These are phyloP conservation scores for Sorex maritimensis DNA, from an alignment of 2,797 vertebrate species.

Conservation along the genomic window DNA sequence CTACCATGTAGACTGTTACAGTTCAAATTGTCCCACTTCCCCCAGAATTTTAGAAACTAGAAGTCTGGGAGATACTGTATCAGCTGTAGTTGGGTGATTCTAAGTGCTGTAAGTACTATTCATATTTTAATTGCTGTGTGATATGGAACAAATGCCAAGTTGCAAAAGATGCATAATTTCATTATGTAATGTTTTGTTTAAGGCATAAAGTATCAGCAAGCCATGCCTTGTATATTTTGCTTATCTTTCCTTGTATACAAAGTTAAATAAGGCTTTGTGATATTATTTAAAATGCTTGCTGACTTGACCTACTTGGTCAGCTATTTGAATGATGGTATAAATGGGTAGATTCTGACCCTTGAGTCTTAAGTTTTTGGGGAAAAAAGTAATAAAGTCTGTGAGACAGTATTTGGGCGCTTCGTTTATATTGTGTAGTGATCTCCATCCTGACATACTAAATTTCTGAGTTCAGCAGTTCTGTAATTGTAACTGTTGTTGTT, in stretches of 20 bases:
- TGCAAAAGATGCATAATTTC: conserved; percentile 51
- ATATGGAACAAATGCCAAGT: conserved; percentile 46
- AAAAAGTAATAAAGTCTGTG: conserved; percentile 33
- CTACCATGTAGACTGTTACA: conserved; percentile 84
- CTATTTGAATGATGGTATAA: conserved; percentile 24
- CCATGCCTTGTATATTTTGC: conserved; percentile 41
- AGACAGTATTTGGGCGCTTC: conserved; percentile 53
- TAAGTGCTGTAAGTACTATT: conserved; percentile 23
- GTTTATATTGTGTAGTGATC: conserved; percentile 72
- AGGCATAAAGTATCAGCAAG: conserved; percentile 47
- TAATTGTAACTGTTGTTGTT: conserved; percentile 84
- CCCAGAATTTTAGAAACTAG: conserved; percentile 83
- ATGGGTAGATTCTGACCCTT: conserved; percentile 8
- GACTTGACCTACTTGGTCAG: conserved; percentile 26
- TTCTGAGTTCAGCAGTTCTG: conserved; percentile 72
- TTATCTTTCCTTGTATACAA: conserved; percentile 50
- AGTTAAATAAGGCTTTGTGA: conserved; percentile 53
- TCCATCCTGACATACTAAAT: conserved; percentile 71
- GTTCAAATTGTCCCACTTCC: conserved; percentile 65
- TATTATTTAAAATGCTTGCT: conserved; percentile 43
- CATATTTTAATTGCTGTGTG: conserved; percentile 29
- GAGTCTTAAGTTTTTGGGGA: not conserved
- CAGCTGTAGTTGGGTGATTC: conserved; percentile 58
- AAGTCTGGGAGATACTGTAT: conserved; percentile 78
- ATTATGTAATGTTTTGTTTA: conserved; percentile 48